Percentiles rank a stretch among this genome's conserved stretches.
phyloP scores from a whole-genome alignment of 2,888 invertebrate genomes.

The Spilarctia lutea region DNA sequence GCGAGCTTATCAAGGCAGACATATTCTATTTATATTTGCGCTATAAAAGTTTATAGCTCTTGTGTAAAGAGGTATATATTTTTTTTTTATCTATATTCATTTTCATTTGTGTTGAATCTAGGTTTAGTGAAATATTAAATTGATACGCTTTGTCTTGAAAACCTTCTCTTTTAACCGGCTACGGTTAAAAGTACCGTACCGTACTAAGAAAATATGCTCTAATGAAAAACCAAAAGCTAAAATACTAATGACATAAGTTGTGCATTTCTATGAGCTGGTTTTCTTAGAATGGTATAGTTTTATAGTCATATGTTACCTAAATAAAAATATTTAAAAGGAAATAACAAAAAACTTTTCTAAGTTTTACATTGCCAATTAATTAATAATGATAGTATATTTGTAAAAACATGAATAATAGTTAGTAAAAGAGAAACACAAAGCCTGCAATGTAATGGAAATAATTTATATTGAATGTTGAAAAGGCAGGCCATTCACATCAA shows the following conservation, averaged over 20 bases:
- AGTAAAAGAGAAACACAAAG: background rate
- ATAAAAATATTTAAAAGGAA: too few relatives aligned
- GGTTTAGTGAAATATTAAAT: background rate
- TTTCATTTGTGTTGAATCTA: background rate
- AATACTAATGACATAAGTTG: too few relatives aligned
- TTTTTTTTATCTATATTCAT: too few relatives aligned
- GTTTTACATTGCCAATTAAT: too few relatives aligned
- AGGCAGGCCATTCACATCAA: background rate
- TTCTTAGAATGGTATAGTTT: too few relatives aligned
- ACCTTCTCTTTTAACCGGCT: background rate
- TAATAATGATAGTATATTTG: too few relatives aligned
- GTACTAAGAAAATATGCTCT: background rate
- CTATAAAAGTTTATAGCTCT: slow-evolving; percentile 21
- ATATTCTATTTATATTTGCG: slow-evolving; percentile 27
- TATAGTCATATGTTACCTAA: too few relatives aligned
- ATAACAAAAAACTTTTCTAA: too few relatives aligned
- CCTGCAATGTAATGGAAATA: background rate
- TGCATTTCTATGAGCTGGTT: too few relatives aligned
- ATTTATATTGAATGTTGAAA: background rate
- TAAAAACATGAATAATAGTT: too few relatives aligned
- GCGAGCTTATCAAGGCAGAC: background rate
- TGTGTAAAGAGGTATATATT: background rate
- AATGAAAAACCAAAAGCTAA: too few relatives aligned
- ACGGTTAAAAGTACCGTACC: background rate
- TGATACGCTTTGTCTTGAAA: background rate